These are phyloP conservation scores for Drosophila helvetica DNA, from an alignment of 2,888 invertebrate genomes.

Conservation along the genomic window DNA sequence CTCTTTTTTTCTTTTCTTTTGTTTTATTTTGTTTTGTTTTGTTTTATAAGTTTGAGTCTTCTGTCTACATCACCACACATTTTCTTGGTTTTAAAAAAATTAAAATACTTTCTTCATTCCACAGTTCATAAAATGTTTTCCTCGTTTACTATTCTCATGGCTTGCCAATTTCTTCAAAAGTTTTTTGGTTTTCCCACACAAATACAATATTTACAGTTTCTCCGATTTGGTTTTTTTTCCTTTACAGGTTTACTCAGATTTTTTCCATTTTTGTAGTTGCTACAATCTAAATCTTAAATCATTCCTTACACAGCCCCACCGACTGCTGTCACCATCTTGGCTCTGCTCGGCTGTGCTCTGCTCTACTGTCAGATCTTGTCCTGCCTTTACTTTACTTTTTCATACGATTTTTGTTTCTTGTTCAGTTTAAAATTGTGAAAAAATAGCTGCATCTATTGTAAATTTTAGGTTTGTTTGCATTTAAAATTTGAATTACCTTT, in stretches of 20 bases:
- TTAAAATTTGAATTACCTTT: constrained; percentile 65
- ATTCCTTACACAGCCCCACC: constrained; percentile 25
- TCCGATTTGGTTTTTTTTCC: constrained; percentile 16
- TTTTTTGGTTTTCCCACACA: constrained; percentile 48
- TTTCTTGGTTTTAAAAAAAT: constrained; percentile 55
- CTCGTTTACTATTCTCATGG: constrained; percentile 17
- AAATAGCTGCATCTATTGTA: constrained; percentile 77
- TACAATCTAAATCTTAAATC: constrained; percentile 40
- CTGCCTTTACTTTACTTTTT: constrained; percentile 9
- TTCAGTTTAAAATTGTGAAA: constrained; percentile 72
- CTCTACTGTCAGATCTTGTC: constrained; percentile 19
- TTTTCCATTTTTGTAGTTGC: constrained; percentile 31
- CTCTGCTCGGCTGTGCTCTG: constrained; percentile 3
- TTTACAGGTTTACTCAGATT: not conserved
- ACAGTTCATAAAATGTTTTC: constrained; percentile 27
- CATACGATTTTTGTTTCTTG: constrained; percentile 21
- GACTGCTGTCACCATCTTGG: constrained; percentile 7
- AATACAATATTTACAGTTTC: constrained; percentile 65
- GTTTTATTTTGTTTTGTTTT: constrained; percentile 6
- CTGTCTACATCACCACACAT: constrained; percentile 26
- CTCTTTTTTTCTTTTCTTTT: constrained; percentile 32
- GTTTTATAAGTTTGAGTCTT: constrained; percentile 40
- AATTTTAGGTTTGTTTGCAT: constrained; percentile 38
- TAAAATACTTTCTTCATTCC: constrained; percentile 54
- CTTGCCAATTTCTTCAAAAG: constrained; percentile 57